These are phyloP conservation scores for Euwallacea similis DNA, from an alignment of 1,140 invertebrate genomes.

Conservation along the genomic window DNA sequence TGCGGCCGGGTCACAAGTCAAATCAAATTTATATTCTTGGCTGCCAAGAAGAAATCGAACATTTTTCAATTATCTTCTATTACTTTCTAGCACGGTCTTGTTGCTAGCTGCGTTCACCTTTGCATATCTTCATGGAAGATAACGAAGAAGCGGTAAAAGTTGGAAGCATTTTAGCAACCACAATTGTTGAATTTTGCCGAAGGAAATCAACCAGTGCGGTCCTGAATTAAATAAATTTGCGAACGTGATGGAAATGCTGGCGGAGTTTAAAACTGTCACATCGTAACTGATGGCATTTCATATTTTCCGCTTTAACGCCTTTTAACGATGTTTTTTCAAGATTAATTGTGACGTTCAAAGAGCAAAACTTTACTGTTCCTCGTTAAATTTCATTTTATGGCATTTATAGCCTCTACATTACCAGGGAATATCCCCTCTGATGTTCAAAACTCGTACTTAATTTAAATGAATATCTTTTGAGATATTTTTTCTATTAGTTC, in stretches of 20 bases:
- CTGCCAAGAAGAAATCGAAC: constrained; percentile 25
- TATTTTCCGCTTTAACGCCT: neutral
- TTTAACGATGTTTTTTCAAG: neutral
- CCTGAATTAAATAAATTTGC: too few relatives aligned
- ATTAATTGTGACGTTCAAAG: neutral
- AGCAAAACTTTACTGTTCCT: too few relatives aligned
- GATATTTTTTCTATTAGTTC: neutral
- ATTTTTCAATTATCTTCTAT: constrained; percentile 24
- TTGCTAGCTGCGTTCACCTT: neutral
- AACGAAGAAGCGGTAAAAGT: neutral
- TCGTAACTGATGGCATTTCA: neutral
- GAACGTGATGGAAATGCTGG: neutral
- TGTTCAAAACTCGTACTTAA: too few relatives aligned
- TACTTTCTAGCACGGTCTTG: constrained; percentile 25
- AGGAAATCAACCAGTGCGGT: too few relatives aligned
- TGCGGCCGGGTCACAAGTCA: constrained; percentile 33
- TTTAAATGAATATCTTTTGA: neutral
- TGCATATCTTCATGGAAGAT: neutral
- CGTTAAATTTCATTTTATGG: too few relatives aligned
- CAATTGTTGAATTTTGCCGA: too few relatives aligned
- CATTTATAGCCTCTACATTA: too few relatives aligned
- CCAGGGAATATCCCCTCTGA: too few relatives aligned
- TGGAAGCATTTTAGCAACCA: neutral
- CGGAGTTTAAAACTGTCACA: neutral
- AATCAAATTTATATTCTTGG: constrained; percentile 35